These are phyloP conservation scores for Erpobdella octoculata DNA, from an alignment of 2,888 invertebrate species.

Conservation along the genomic window DNA sequence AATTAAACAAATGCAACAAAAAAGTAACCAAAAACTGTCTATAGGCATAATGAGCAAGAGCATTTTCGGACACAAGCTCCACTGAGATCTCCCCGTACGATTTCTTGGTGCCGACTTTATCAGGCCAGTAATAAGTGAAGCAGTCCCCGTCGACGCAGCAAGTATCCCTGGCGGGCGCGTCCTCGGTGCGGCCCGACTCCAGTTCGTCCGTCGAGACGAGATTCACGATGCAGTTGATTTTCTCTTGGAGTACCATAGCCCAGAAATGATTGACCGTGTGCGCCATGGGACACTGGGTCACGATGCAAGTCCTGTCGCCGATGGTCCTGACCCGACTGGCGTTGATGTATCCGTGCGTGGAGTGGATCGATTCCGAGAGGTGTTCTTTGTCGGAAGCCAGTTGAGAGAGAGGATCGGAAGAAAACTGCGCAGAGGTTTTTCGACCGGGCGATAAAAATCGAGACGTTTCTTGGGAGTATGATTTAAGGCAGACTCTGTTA, in stretches of 20 bases:
- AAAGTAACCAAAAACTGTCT: constrained; percentile 13
- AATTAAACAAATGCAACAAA: neutral
- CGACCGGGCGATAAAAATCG: neutral
- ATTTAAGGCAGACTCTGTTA: constrained; percentile 32
- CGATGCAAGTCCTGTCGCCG: constrained; percentile 30
- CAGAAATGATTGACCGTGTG: constrained; percentile 33
- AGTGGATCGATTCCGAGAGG: neutral
- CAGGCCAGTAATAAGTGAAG: constrained; percentile 18
- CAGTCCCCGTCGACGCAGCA: neutral
- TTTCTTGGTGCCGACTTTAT: neutral
- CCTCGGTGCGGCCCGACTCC: neutral
- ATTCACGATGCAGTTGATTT: constrained; percentile 32
- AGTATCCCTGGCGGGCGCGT: no score
- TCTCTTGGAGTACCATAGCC: constrained; percentile 35
- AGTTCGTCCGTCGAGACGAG: constrained; percentile 27
- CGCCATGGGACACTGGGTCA: constrained; percentile 33
- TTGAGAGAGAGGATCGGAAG: no score
- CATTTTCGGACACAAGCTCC: constrained; percentile 3
- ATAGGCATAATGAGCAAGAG: constrained; percentile 7
- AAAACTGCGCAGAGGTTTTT: neutral
- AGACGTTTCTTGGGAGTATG: neutral
- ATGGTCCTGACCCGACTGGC: constrained; percentile 34
- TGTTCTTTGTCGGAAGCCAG: neutral
- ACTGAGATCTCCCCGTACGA: constrained; percentile 1
- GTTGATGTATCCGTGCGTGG: constrained; percentile 33